Evolutionary conservation across 2,797 vertebrate species (phyloP), one percentile per base, ranked within the genome.

Genomic region (Platalea minor): DNA sequence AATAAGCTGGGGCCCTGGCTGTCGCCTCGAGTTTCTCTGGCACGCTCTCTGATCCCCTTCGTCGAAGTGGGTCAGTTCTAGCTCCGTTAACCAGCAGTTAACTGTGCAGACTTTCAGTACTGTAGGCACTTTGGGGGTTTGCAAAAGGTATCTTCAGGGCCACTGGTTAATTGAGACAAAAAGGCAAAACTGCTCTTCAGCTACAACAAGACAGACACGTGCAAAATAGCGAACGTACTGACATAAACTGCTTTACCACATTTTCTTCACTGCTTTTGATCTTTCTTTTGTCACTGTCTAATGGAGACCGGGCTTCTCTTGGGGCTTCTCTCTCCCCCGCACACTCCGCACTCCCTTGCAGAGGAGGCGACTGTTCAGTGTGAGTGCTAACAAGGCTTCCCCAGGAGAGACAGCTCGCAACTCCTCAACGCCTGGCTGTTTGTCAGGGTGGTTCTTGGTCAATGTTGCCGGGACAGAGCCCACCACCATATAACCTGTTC

Each of bases 11-110:
- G 73, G 76, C 73, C 81, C 85, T 96, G 95, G 94, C 96, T 2
- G 39, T 91, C 59, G 69, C 95, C 95, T 96, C 11, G 31, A 88
- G 87, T 89, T 94, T 72, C 85, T 77, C 91, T 96, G 96, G 96
- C 96, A 97, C 4, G 0, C 73, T 92, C 53, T 46, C 75, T 56
- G 45, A 64, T 77, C 95, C 87, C 81, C 84, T 91, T 77, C 0
- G 0, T 85, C 60, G 18, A 96, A 96, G 73, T 90, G 87, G 94
- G 96, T 93, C 96, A 95, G 73, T 90, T 86, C 85, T 93, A 88
- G 76, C 73, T 94, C 79, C 1, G 0, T 53, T 85, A 89, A 77
- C 51, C 68, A 78, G 65, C 63, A 88, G 85, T 72, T 77, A 87
- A 78, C 77, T 63, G 76, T 28, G 81, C 68, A 45, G 77, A 35